Evolutionary conservation across 1,140 invertebrate species (phyloP).

Genomic region (Forficula auricularia): DNA sequence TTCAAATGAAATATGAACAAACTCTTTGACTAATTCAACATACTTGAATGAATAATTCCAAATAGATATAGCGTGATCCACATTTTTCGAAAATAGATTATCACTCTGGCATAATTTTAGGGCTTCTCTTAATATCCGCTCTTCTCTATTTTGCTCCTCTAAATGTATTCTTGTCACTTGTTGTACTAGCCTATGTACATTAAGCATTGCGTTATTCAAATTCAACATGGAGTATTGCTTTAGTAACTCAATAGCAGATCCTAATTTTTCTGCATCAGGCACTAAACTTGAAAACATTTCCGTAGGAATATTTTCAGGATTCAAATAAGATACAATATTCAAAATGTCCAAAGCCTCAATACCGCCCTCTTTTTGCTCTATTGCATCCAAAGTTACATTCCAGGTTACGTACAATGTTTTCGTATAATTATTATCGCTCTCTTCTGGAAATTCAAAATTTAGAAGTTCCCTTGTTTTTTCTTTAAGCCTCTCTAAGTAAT

Average conservation of each 20-base stretch:
- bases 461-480: conserved; percentile 9
- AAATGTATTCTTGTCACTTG: conserved; percentile 5
- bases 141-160: neutral
- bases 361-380: conserved; percentile 10
- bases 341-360: conserved; percentile 8
- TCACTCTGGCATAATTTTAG: conserved; percentile 1
- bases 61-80: no score
- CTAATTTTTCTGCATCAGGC: neutral
- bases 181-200: conserved; percentile 8
- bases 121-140: neutral
- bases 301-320: conserved; percentile 5
- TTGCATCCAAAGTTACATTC: conserved; percentile 13
- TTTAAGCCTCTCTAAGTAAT: conserved; percentile 8
- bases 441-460: conserved; percentile 6
- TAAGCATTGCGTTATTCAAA: neutral
- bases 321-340: conserved; percentile 8
- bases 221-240: conserved; percentile 4
- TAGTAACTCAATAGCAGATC: neutral
- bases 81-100: no score
- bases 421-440: conserved; percentile 9
- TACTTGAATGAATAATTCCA: no score
- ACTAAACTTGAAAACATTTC: neutral
- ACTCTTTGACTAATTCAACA: no score
- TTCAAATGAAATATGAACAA: no score
- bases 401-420: conserved; percentile 12